phyloP scores from a whole-genome alignment of 2,888 invertebrate species.

The Sisyra terminalis region DNA sequence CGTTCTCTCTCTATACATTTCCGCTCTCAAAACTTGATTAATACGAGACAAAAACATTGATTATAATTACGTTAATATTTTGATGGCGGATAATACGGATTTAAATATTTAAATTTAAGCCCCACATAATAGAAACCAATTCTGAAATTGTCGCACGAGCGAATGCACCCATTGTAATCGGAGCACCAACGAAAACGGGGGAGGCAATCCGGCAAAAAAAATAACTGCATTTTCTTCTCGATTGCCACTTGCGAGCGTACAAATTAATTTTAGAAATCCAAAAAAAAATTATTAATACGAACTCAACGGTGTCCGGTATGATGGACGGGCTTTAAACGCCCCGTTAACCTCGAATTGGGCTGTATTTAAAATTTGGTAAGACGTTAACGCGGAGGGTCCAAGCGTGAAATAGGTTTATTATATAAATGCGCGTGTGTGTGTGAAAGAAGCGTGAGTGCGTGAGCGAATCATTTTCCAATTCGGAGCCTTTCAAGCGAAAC shows the following conservation, averaged over 20 bases:
- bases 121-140: constrained; percentile 7
- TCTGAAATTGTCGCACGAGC: constrained; percentile 6
- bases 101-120: constrained; percentile 25
- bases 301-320: too few relatives aligned
- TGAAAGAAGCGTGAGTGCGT: not conserved
- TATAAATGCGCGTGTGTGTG: not conserved
- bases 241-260: too few relatives aligned
- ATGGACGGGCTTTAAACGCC: not conserved
- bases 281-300: too few relatives aligned
- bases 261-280: too few relatives aligned
- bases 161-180: constrained; percentile 4
- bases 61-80: constrained; percentile 27
- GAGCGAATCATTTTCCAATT: not conserved
- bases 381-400: constrained; percentile 1
- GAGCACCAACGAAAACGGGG: too few relatives aligned
- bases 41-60: constrained; percentile 9
- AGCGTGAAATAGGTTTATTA: constrained; percentile 3
- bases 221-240: too few relatives aligned
- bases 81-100: constrained; percentile 27
- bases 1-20: not conserved
- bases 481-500: not conserved
- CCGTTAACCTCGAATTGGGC: not conserved
- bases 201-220: too few relatives aligned
- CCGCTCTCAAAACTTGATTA: constrained; percentile 6
- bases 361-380: constrained; percentile 1